These are phyloP conservation scores for Meleagris gallopavo DNA, from an alignment of 2,113 vertebrate species.

Conservation along the genomic window DNA sequence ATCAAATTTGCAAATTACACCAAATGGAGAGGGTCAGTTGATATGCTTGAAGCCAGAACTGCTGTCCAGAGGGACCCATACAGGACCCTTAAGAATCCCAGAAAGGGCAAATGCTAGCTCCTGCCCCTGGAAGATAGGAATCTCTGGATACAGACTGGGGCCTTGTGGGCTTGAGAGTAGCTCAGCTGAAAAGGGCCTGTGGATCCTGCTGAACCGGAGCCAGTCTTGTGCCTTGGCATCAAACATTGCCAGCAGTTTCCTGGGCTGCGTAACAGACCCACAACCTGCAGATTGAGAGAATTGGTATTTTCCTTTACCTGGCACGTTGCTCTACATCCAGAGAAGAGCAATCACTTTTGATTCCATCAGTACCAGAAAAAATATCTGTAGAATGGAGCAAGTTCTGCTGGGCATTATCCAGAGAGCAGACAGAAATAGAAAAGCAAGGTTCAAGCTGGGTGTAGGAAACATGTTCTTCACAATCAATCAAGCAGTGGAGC, in stretches of 20 bases:
- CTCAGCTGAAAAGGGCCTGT: not conserved
- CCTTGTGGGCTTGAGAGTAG: not conserved
- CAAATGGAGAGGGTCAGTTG: rapidly evolving
- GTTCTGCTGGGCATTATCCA: not conserved
- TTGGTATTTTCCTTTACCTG: not conserved
- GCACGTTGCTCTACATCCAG: not conserved
- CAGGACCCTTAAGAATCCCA: not conserved
- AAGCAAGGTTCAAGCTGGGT: not conserved
- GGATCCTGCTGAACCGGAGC: not conserved
- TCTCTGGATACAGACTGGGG: not conserved
- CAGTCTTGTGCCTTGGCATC: not conserved
- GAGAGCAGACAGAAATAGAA: not conserved
- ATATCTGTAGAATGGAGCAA: not conserved
- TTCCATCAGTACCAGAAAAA: not conserved
- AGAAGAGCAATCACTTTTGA: not conserved
- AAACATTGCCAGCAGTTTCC: not conserved
- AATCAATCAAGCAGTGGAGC: not conserved
- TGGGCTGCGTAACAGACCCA: not conserved
- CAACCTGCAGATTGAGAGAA: not conserved
- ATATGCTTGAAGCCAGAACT: not conserved
- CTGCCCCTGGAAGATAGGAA: not conserved
- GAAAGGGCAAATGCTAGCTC: not conserved
- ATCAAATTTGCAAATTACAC: not conserved
- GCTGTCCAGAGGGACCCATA: not conserved
- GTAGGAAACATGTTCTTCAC: not conserved